These are phyloP conservation scores for Platyura marginata DNA, from an alignment of 1,140 invertebrate species.

Conservation along the genomic window DNA sequence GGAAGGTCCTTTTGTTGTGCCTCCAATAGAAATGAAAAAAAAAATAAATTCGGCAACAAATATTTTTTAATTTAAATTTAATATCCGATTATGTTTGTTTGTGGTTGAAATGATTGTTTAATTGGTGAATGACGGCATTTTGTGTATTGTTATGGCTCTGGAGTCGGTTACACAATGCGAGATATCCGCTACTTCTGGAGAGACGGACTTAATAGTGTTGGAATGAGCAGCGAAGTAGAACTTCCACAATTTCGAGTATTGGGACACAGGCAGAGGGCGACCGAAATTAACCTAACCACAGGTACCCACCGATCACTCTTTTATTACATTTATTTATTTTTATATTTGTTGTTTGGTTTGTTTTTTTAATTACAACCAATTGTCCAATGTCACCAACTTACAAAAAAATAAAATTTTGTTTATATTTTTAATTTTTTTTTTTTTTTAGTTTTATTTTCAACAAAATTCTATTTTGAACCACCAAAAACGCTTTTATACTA, in stretches of 20 bases:
- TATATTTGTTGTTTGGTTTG: no score
- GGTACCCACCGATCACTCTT: constrained; percentile 56
- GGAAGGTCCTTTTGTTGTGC: no score
- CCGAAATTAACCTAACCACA: constrained; percentile 83
- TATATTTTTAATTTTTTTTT: background rate
- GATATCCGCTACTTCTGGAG: constrained; percentile 95
- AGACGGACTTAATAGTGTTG: constrained; percentile 70
- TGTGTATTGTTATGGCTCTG: constrained; percentile 30
- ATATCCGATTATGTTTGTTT: no score
- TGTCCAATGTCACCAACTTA: no score
- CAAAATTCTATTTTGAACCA: no score
- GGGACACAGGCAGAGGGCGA: constrained; percentile 77
- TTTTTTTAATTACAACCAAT: no score
- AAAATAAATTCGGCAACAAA: no score
- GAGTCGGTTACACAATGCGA: constrained; percentile 92
- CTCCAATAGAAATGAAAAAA: no score
- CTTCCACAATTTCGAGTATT: constrained; percentile 88
- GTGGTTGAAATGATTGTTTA: background rate
- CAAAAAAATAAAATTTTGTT: background rate
- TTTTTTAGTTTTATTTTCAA: background rate
- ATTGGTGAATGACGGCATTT: constrained; percentile 29
- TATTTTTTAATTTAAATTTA: no score
- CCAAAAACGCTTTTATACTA: no score
- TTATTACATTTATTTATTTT: no score
- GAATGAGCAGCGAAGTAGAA: constrained; percentile 79